Conservation (phyloP, 2,113 vertebrate genomes). For the Chloroceryle aenea region DNA sequence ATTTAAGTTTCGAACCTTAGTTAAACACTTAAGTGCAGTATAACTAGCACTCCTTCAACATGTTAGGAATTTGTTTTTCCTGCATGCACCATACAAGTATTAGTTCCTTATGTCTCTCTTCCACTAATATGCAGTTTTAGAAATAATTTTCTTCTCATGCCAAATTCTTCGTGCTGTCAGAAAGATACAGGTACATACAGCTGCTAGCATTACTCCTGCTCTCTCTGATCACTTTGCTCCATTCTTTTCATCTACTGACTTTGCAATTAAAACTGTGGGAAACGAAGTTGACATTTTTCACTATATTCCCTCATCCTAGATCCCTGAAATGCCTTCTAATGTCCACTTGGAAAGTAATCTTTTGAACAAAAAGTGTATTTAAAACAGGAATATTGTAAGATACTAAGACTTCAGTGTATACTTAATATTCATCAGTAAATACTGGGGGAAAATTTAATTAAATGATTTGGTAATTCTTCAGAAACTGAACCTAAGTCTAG, state of each 20-base stretch:
- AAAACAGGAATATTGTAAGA: not conserved
- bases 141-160: not conserved
- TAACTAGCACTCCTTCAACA: not conserved
- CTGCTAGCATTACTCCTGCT: not conserved
- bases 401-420: not conserved
- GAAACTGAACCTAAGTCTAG: not conserved
- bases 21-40: not conserved
- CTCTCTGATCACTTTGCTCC: not conserved
- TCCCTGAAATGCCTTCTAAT: not conserved
- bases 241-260: not conserved
- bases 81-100: not conserved
- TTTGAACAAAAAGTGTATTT: not conserved
- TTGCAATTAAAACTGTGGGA: not conserved
- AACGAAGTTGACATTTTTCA: not conserved
- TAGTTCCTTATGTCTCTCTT: not conserved
- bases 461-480: not conserved
- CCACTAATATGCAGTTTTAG: not conserved
- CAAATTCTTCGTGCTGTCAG: not conserved
- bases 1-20: not conserved
- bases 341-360: not conserved
- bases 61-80: not conserved
- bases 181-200: not conserved
- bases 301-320: not conserved
- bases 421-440: not conserved
- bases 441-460: not conserved